Evolutionary conservation across 2,888 invertebrate genomes (phyloP).

Genomic region (Epicampocera succincta): DNA sequence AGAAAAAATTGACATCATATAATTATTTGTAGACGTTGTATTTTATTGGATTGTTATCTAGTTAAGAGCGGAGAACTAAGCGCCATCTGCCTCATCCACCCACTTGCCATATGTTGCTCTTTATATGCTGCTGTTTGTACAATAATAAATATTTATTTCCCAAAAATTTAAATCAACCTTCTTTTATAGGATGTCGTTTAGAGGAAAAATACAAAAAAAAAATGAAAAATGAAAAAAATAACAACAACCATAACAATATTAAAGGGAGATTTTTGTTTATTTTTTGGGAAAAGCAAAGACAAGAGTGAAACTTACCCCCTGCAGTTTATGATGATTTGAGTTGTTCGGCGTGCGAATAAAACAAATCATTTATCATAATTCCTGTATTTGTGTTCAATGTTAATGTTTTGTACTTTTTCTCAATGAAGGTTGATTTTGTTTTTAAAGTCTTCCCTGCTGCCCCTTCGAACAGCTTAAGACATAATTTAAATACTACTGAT

Average conservation of each 20-base stretch:
- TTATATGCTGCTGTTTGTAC: constrained; percentile 45
- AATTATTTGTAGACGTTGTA: constrained; percentile 45
- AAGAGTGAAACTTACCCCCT: constrained; percentile 78
- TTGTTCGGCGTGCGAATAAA: constrained; percentile 70
- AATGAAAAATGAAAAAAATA: too few species aligned
- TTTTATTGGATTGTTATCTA: constrained; percentile 55
- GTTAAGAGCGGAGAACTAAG: constrained; percentile 37
- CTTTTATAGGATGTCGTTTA: constrained; percentile 46
- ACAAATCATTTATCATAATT: constrained; percentile 80
- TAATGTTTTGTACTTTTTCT: constrained; percentile 80
- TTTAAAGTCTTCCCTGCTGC: constrained; percentile 40
- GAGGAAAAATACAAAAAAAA: neutral
- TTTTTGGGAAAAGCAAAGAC: constrained; percentile 51
- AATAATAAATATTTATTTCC: constrained; percentile 9
- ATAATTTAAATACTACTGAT: constrained; percentile 41
- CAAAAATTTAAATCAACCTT: constrained; percentile 61
- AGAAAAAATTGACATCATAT: constrained; percentile 63
- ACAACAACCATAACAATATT: too few species aligned
- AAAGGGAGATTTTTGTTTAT: constrained; percentile 48
- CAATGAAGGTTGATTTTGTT: constrained; percentile 75
- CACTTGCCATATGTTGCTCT: constrained; percentile 79
- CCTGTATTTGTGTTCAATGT: constrained; percentile 75
- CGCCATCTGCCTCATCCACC: constrained; percentile 78
- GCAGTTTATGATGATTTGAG: constrained; percentile 77
- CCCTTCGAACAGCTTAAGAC: constrained; percentile 27